Evolutionary conservation across 1,140 invertebrate species (phyloP).

Genomic region (Phocides pigmalion): DNA sequence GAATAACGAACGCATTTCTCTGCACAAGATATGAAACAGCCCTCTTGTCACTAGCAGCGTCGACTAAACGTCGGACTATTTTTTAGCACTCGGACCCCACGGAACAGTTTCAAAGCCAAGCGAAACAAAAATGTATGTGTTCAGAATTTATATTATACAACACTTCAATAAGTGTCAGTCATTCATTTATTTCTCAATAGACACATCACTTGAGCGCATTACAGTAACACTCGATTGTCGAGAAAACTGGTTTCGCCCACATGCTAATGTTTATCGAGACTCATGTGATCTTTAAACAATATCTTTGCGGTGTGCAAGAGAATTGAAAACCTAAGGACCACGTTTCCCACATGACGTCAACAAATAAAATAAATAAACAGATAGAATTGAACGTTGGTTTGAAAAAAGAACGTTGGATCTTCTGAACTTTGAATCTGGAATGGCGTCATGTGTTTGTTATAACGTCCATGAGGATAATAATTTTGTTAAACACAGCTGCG

Average conservation of each 20-base stretch:
- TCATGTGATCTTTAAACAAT: background rate
- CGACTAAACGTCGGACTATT: no score
- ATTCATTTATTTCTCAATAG: constrained; percentile 6
- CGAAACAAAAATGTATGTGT: no score
- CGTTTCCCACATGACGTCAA: constrained; percentile 15
- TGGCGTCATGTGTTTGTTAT: constrained; percentile 19
- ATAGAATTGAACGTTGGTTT: background rate
- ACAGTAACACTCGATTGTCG: background rate
- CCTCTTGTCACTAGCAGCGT: no score
- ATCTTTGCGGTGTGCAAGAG: background rate
- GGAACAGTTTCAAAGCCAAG: no score
- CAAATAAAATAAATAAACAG: background rate
- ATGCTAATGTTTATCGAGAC: constrained; percentile 2
- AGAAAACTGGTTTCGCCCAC: constrained; percentile 3
- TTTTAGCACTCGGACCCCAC: no score
- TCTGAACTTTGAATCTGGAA: constrained; percentile 13
- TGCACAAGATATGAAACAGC: no score
- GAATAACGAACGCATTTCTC: no score
- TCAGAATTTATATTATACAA: background rate
- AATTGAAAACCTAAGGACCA: background rate
- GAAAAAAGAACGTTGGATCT: constrained; percentile 3
- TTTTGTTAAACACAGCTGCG: constrained; percentile 39
- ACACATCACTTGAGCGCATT: background rate
- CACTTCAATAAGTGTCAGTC: background rate
- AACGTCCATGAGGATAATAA: constrained; percentile 20